Conservation (phyloP, 2,113 vertebrate genomes). For the Maccullochella peelii region DNA sequence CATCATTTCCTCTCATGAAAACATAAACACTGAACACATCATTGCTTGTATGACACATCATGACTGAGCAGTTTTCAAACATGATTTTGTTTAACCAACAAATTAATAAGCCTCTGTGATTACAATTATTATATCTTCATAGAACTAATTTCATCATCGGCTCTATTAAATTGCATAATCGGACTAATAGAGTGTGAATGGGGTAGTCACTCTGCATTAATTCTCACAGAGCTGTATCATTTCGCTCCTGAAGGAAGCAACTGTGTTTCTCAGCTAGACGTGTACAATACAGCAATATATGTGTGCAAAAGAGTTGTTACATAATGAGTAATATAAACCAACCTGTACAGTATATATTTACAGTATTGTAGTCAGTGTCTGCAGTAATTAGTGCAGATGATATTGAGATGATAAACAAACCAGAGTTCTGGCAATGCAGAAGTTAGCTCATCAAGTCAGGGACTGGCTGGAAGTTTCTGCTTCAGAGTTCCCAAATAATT, state of each 20-base stretch:
- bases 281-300: neutral
- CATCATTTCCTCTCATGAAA: slow-evolving; percentile 11
- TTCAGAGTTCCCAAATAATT: slow-evolving; percentile 22
- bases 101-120: slow-evolving; percentile 50
- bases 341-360: neutral
- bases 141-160: slow-evolving; percentile 53
- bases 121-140: slow-evolving; percentile 46
- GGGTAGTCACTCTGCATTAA: slow-evolving; percentile 54
- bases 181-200: slow-evolving; percentile 56
- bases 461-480: neutral
- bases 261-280: neutral
- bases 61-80: slow-evolving; percentile 18
- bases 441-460: neutral
- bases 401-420: slow-evolving; percentile 25
- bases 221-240: slow-evolving; percentile 32
- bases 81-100: slow-evolving; percentile 41
- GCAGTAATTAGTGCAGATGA: slow-evolving; percentile 22
- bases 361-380: neutral
- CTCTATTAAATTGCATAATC: slow-evolving; percentile 47
- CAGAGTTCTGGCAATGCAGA: slow-evolving; percentile 3
- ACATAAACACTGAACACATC: neutral
- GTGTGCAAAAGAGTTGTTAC: neutral
- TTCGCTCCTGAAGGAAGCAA: neutral
- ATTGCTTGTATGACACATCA: neutral
- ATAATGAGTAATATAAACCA: slow-evolving; percentile 4